phyloP scores from a whole-genome alignment of 2,888 invertebrate species.

The Synanthedon tipuliformis region DNA sequence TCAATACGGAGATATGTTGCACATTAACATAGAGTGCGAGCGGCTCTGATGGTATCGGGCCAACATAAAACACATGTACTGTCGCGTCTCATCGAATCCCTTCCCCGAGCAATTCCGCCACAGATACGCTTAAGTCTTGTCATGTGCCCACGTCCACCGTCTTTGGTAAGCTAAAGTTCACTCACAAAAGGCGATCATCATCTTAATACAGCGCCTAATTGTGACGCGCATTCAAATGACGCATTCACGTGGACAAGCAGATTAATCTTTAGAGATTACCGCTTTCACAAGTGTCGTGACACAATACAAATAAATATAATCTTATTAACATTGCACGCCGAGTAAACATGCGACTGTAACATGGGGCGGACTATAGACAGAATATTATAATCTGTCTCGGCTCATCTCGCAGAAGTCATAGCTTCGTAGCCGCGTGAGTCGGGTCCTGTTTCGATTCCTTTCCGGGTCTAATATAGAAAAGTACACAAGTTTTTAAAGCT shows the following conservation, averaged over 20 bases:
- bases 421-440: too few relatives aligned
- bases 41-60: background rate
- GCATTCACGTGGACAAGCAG: conserved; percentile 6
- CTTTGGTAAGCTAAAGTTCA: conserved; percentile 1
- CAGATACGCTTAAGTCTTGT: conserved; percentile 9
- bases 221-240: conserved; percentile 1
- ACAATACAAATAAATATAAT: background rate
- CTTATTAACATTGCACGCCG: conserved; percentile 1
- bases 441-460: too few relatives aligned
- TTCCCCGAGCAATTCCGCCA: background rate
- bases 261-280: conserved; percentile 20
- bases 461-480: too few relatives aligned
- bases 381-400: too few relatives aligned
- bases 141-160: conserved; percentile 17
- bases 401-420: too few relatives aligned
- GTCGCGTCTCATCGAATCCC: too few relatives aligned
- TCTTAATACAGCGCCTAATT: too few relatives aligned
- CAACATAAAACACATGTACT: background rate
- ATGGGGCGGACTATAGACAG: background rate
- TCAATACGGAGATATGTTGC: background rate
- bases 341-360: background rate
- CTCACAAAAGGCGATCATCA: too few relatives aligned
- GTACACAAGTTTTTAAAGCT: too few relatives aligned
- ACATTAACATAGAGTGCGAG: background rate
- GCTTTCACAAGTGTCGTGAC: conserved; percentile 23